Conservation (phyloP, 2,113 vertebrate genomes). For the Daboia siamensis region DNA sequence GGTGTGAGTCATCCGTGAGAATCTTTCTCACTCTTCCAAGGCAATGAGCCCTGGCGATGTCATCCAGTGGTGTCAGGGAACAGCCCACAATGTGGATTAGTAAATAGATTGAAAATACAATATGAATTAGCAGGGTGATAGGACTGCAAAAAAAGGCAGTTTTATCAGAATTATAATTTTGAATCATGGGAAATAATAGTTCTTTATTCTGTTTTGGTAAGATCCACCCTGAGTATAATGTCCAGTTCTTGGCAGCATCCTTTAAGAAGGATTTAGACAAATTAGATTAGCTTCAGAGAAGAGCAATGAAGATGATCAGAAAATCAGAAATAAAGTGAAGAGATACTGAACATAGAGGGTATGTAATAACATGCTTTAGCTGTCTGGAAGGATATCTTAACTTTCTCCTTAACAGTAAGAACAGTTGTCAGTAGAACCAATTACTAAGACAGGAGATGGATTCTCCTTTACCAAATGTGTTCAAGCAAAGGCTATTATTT, state of each 20-base stretch:
- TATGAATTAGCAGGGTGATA: background rate
- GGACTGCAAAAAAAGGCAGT: background rate
- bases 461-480: background rate
- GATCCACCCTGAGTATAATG: background rate
- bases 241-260: background rate
- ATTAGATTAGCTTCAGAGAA: background rate
- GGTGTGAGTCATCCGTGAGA: too few species aligned
- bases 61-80: too few species aligned
- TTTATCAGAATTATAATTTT: background rate
- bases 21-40: too few species aligned
- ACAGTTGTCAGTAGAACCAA: background rate
- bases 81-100: background rate
- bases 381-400: background rate
- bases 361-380: background rate
- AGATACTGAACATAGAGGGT: background rate
- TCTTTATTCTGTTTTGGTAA: background rate
- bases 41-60: too few species aligned
- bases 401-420: background rate
- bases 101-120: background rate
- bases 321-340: background rate
- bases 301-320: background rate
- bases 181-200: background rate
- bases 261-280: background rate
- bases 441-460: background rate
- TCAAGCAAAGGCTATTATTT: background rate